Evolutionary conservation across 2,113 vertebrate genomes (phyloP).

Genomic region (Anguilla japonica): DNA sequence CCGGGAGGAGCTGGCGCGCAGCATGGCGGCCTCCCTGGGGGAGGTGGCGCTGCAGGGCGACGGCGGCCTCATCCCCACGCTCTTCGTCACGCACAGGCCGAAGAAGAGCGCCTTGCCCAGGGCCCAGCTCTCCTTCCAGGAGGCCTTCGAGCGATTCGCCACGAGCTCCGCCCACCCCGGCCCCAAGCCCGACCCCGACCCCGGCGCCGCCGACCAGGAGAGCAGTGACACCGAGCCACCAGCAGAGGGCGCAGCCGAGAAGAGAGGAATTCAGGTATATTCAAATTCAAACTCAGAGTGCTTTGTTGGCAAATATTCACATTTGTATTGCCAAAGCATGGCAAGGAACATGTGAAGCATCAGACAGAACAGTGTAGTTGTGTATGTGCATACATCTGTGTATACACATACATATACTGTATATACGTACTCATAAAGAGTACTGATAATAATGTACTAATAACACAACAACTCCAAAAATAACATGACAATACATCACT

Average conservation of each 20-base stretch:
- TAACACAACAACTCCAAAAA: too few species aligned
- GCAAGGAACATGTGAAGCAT: too few species aligned
- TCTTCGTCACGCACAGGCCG: conserved; percentile 69
- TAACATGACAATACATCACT: too few species aligned
- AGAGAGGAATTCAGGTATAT: conserved; percentile 43
- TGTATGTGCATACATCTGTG: too few species aligned
- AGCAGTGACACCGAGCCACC: conserved; percentile 29
- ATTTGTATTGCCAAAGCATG: too few species aligned
- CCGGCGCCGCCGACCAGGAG: conserved; percentile 51
- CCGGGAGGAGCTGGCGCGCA: background rate
- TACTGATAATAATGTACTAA: too few species aligned
- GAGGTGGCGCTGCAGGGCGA: conserved; percentile 56
- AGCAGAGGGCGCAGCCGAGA: conserved; percentile 33
- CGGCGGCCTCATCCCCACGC: conserved; percentile 69
- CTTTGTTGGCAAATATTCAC: too few species aligned
- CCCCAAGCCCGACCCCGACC: conserved; percentile 25
- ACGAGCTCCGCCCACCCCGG: conserved; percentile 43
- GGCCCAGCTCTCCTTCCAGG: conserved; percentile 73
- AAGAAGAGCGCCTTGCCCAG: conserved; percentile 59
- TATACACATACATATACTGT: too few species aligned
- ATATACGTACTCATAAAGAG: too few species aligned
- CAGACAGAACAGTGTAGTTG: too few species aligned
- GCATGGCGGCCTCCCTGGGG: fast-evolving
- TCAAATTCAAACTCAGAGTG: too few species aligned
- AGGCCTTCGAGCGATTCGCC: conserved; percentile 78